These are phyloP conservation scores for Dolichallabes microphthalmus DNA, from an alignment of 2,113 vertebrate species.

Conservation along the genomic window DNA sequence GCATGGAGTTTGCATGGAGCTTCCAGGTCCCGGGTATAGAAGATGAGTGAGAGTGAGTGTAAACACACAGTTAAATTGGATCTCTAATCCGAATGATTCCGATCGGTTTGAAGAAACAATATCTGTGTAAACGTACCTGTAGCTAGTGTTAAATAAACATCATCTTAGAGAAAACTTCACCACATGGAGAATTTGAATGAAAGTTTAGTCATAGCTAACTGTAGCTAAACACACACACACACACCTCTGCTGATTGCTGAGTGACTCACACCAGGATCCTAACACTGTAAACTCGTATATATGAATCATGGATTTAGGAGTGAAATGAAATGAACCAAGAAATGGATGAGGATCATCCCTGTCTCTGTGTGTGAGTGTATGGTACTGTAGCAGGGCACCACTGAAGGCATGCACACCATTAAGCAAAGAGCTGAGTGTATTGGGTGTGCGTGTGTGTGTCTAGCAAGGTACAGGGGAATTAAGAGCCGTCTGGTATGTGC, in stretches of 20 bases:
- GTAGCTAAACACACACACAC: not conserved
- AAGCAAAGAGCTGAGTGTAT: not conserved
- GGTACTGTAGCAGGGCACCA: not conserved
- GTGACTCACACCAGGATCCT: constrained; percentile 36
- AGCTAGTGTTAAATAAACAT: not conserved
- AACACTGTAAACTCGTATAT: constrained; percentile 18
- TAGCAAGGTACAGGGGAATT: constrained; percentile 14
- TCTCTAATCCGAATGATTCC: no score
- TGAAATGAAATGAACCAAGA: not conserved
- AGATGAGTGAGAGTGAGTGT: no score
- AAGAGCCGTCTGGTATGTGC: constrained; percentile 23
- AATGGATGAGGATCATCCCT: not conserved
- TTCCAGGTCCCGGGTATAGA: no score
- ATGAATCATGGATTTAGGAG: not conserved
- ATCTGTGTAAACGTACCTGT: no score
- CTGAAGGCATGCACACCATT: not conserved
- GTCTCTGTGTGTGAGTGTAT: not conserved
- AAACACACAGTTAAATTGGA: no score
- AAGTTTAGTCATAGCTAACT: not conserved
- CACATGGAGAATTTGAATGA: not conserved
- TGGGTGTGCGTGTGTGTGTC: not conserved
- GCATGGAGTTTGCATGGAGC: no score
- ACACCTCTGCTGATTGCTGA: not conserved
- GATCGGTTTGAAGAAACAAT: no score
- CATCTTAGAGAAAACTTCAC: not conserved